phyloP scores from a whole-genome alignment of 1,140 invertebrate species.

The Neoseiulus cucumeris region DNA sequence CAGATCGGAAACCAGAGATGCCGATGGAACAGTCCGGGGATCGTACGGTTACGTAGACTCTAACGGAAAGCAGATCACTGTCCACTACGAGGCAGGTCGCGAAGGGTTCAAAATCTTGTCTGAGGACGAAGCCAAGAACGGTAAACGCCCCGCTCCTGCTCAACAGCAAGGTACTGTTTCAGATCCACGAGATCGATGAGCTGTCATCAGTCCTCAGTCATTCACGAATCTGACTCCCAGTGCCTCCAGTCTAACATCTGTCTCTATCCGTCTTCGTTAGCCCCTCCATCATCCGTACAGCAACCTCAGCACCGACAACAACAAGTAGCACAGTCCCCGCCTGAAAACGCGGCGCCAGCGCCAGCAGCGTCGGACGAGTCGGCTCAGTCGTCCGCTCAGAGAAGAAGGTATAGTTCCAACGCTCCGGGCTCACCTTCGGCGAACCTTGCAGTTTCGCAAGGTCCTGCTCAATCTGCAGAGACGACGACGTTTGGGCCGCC shows the following conservation, averaged over 20 bases:
- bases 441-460: background rate
- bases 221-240: background rate
- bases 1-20: background rate
- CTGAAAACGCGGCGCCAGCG: background rate
- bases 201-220: background rate
- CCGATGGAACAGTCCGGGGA: background rate
- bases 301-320: too few species aligned
- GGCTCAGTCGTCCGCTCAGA: background rate
- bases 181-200: background rate
- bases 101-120: conserved; percentile 7
- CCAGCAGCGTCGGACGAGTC: background rate
- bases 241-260: too few species aligned
- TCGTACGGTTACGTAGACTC: conserved; percentile 1
- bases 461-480: background rate
- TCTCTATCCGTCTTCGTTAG: too few species aligned
- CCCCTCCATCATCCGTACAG: too few species aligned
- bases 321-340: background rate
- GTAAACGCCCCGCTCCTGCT: background rate
- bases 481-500: conserved; percentile 8
- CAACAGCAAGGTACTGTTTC: background rate
- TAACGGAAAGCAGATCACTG: conserved; percentile 13
- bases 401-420: background rate
- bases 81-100: background rate
- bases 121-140: background rate
- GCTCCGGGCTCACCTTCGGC: background rate